Conservation (phyloP, 2,797 vertebrate species). For the Vultur gryphus region DNA sequence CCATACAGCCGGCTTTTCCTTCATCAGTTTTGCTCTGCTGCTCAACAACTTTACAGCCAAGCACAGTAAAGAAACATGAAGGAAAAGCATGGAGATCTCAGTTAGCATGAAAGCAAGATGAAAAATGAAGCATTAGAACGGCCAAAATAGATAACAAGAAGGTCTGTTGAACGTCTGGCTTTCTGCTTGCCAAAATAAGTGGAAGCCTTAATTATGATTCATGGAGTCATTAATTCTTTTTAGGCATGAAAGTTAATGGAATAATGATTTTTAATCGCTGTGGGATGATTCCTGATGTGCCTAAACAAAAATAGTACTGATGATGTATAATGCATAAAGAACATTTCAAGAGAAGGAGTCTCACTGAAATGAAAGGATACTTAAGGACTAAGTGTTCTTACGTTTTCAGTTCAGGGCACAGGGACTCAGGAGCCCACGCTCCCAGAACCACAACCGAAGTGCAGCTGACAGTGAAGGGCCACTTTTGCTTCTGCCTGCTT, state of each 20-base stretch:
- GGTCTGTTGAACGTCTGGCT: slow-evolving; percentile 36
- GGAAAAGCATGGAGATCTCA: neutral
- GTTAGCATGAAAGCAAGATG: slow-evolving; percentile 22
- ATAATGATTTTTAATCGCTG: slow-evolving; percentile 74
- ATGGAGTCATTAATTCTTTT: slow-evolving; percentile 67
- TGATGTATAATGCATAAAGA: slow-evolving; percentile 48
- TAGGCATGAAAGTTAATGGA: slow-evolving; percentile 68
- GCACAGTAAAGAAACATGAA: neutral
- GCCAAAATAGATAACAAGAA: slow-evolving; percentile 45
- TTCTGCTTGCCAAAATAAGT: slow-evolving; percentile 59
- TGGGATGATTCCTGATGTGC: slow-evolving; percentile 61
- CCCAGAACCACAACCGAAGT: neutral
- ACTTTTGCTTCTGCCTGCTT: neutral
- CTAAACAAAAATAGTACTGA: slow-evolving; percentile 65
- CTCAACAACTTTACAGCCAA: neutral
- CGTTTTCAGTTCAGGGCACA: neutral
- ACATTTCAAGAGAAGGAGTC: neutral
- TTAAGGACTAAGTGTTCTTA: neutral
- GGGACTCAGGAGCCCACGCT: neutral
- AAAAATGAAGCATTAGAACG: slow-evolving; percentile 48
- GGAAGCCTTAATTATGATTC: slow-evolving; percentile 73
- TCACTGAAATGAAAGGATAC: slow-evolving; percentile 10
- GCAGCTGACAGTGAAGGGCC: neutral
- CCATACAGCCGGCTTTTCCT: neutral
- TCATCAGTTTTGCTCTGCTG: neutral